Evolutionary conservation across 2,797 vertebrate species (phyloP).

Genomic region (Eupleurogrammus muticus): DNA sequence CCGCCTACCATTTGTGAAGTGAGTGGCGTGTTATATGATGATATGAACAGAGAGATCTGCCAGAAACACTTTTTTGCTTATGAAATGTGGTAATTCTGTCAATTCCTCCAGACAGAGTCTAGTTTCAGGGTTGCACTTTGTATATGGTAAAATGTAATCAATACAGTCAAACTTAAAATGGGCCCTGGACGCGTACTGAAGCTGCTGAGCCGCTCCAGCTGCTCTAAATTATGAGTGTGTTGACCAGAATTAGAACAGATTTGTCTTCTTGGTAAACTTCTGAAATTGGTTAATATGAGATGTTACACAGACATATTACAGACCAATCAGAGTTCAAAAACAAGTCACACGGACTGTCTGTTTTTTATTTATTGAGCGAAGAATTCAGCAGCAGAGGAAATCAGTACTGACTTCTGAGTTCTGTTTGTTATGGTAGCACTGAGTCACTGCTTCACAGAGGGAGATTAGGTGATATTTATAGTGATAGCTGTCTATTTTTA

Average conservation of each 20-base stretch:
- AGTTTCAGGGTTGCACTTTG: neutral
- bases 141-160: neutral
- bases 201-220: conserved; percentile 1
- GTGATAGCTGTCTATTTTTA: too few species aligned
- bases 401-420: neutral
- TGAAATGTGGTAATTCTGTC: neutral
- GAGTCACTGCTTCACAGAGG: too few species aligned
- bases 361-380: neutral
- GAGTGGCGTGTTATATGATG: conserved; percentile 4
- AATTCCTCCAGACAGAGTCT: neutral
- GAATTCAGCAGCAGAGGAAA: neutral
- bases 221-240: neutral
- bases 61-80: neutral
- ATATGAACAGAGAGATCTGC: neutral
- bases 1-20: conserved; percentile 34
- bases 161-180: neutral
- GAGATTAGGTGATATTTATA: too few species aligned
- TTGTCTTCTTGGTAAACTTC: neutral
- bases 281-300: neutral
- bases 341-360: neutral
- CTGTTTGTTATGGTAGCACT: neutral
- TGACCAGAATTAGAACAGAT: neutral
- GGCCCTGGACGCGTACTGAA: neutral
- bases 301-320: neutral
- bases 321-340: neutral